Conservation (phyloP, 2,888 invertebrate species). For the Papilio gigon region DNA sequence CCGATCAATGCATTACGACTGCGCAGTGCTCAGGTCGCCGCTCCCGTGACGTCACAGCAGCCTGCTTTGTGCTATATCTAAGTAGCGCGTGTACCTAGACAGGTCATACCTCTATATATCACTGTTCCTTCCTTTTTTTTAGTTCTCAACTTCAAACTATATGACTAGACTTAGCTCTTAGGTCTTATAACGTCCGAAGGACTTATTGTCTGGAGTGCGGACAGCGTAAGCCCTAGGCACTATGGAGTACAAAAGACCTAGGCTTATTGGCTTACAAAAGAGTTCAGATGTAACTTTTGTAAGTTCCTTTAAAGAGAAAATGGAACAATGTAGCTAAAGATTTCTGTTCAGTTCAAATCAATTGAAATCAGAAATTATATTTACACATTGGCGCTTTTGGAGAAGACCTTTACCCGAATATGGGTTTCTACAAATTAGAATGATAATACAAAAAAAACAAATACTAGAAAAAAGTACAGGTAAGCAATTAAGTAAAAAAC, state of each 20-base stretch:
- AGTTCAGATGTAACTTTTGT: neutral
- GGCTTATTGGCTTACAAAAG: neutral
- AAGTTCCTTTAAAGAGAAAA: neutral
- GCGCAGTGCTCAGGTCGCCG: constrained; percentile 40
- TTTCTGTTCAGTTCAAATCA: neutral
- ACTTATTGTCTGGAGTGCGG: constrained; percentile 24
- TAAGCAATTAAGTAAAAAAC: too few species aligned
- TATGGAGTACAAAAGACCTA: constrained; percentile 1
- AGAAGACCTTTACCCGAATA: too few species aligned
- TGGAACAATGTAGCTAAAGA: neutral
- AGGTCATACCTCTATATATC: constrained; percentile 2
- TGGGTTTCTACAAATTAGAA: too few species aligned
- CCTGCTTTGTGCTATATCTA: neutral
- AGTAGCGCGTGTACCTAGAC: neutral
- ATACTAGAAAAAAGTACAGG: too few species aligned
- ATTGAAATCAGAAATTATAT: neutral
- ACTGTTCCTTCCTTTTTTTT: too few species aligned
- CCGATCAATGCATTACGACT: constrained; percentile 41
- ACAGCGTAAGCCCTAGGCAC: neutral
- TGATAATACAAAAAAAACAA: too few species aligned
- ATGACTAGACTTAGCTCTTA: neutral
- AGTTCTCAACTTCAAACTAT: too few species aligned
- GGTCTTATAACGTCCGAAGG: constrained; percentile 11
- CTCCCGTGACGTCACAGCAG: constrained; percentile 32
- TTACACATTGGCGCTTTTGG: too few species aligned